These are phyloP conservation scores for Ophthalmolycus amberensis DNA, from an alignment of 2,113 vertebrate species.

Conservation along the genomic window DNA sequence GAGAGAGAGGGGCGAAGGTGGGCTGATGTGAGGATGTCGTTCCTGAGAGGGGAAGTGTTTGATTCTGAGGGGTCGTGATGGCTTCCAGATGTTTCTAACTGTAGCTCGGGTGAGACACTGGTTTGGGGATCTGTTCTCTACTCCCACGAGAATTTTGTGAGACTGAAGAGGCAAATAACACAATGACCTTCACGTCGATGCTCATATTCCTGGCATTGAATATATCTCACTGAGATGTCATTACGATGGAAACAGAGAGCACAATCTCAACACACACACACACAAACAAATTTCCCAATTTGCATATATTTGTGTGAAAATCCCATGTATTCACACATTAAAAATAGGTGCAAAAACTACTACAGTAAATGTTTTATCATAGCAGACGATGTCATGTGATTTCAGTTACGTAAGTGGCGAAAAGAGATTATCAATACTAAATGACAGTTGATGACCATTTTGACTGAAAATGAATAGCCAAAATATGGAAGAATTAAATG, in stretches of 20 bases:
- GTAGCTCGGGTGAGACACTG: conserved; percentile 6
- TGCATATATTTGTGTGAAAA: neutral
- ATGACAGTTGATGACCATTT: conserved; percentile 45
- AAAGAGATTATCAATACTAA: conserved; percentile 47
- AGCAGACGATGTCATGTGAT: conserved; percentile 40
- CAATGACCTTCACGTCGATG: conserved; percentile 41
- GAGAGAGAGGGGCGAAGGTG: conserved; percentile 7
- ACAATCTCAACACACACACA: conserved; percentile 23
- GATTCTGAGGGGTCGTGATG: conserved; percentile 37
- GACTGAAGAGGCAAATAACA: conserved; percentile 23
- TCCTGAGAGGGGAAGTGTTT: conserved; percentile 41
- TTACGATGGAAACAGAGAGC: conserved; percentile 10
- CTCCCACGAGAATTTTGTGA: neutral
- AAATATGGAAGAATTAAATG: neutral
- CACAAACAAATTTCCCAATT: neutral
- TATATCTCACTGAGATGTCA: conserved; percentile 44
- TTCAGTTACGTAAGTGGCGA: conserved; percentile 34
- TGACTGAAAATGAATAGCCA: neutral
- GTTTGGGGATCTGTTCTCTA: conserved; percentile 35
- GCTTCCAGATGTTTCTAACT: conserved; percentile 59
- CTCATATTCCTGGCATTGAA: conserved; percentile 49
- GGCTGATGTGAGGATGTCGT: conserved; percentile 18
- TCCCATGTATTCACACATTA: conserved; percentile 4
- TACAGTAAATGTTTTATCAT: neutral
- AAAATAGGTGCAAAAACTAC: conserved; percentile 9